A percentile compares a stretch with the other conserved stretches of the same genome.
phyloP scores from a whole-genome alignment of 1,140 invertebrate species.

The Himalopsyche phryganea region DNA sequence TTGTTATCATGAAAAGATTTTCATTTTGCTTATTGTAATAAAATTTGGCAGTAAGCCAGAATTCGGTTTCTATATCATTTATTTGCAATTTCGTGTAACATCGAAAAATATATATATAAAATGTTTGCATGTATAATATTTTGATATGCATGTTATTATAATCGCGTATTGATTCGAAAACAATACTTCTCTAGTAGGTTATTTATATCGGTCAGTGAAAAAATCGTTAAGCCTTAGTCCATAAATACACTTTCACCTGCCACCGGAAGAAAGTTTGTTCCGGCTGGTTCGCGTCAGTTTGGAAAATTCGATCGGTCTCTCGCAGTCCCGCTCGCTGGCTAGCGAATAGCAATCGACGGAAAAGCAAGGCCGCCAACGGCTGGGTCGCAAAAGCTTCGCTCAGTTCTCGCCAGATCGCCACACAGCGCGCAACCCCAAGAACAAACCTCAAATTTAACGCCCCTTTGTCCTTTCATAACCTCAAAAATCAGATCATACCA shows the following conservation, averaged over 20 bases:
- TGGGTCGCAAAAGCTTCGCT: conserved; percentile 27
- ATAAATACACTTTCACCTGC: conserved; percentile 23
- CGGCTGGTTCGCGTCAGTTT: conserved; percentile 3
- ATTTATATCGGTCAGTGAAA: too few species aligned
- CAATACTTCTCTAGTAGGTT: too few species aligned
- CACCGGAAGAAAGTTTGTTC: not conserved
- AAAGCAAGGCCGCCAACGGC: conserved; percentile 1
- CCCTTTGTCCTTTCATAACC: conserved; percentile 41
- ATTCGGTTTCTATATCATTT: too few species aligned
- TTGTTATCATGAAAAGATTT: too few species aligned
- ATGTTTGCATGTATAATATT: too few species aligned
- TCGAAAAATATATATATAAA: too few species aligned
- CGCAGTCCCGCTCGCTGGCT: not conserved
- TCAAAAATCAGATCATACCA: conserved; percentile 39
- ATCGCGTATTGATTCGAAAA: too few species aligned
- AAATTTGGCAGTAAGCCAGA: too few species aligned
- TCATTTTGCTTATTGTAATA: too few species aligned
- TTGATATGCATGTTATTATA: too few species aligned
- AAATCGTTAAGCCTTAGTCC: not conserved
- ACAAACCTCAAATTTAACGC: conserved; percentile 37
- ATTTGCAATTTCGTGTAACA: too few species aligned
- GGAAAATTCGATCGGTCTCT: conserved; percentile 15
- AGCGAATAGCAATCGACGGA: not conserved
- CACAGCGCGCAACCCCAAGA: conserved; percentile 43
- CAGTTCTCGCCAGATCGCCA: conserved; percentile 49